phyloP scores from a whole-genome alignment of 2,888 invertebrate genomes.

The Campopleginae sp. region DNA sequence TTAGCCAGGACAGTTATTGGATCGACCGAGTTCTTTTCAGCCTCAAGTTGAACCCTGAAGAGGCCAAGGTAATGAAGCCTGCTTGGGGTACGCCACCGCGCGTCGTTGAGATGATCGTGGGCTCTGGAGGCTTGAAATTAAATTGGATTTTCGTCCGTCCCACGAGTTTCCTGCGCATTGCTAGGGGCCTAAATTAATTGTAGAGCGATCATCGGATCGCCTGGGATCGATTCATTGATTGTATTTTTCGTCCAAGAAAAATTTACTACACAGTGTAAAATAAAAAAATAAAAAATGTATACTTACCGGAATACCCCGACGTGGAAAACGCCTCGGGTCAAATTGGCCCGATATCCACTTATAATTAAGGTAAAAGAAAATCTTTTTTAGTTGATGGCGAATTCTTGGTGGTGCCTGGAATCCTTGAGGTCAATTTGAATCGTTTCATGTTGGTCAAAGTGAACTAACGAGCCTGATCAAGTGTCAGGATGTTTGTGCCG shows the following conservation, averaged over 20 bases:
- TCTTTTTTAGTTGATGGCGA: no score
- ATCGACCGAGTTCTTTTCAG: not conserved
- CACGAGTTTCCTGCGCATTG: no score
- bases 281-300: no score
- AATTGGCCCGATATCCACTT: no score
- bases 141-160: not conserved
- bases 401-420: not conserved
- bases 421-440: not conserved
- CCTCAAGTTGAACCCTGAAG: not conserved
- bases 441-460: not conserved
- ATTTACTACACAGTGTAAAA: no score
- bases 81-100: not conserved
- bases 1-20: not conserved
- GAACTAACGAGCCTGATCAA: not conserved
- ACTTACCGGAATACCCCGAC: no score
- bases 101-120: not conserved
- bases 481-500: not conserved
- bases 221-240: no score
- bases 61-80: not conserved
- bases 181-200: not conserved
- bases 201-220: no score
- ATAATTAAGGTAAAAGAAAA: no score
- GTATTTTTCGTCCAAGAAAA: no score
- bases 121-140: not conserved
- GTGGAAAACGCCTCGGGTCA: no score